A percentile compares a stretch with the other conserved stretches of the same genome.
Evolutionary conservation across 2,888 invertebrate species (phyloP).

Genomic region (Agriopis leucophaearia): DNA sequence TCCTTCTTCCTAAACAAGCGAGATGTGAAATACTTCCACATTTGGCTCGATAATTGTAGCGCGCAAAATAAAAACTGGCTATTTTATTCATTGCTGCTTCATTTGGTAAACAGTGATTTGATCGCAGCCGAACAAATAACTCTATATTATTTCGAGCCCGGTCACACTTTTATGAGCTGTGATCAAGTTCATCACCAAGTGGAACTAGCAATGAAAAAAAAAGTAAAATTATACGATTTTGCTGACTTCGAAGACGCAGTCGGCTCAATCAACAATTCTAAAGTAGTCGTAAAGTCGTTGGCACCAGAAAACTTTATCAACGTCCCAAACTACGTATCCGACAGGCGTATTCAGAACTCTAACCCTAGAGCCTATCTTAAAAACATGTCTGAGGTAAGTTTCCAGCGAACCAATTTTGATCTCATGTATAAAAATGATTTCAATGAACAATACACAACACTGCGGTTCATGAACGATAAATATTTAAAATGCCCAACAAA

Average conservation of each 20-base stretch:
- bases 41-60: not conserved
- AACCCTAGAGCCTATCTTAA: not conserved
- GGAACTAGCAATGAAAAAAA: not conserved
- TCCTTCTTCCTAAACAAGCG: not conserved
- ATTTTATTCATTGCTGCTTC: not conserved
- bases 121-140: not conserved
- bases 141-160: not conserved
- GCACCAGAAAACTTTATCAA: not conserved
- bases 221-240: not conserved
- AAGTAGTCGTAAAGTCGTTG: not conserved
- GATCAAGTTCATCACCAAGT: constrained; percentile 2
- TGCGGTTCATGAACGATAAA: not conserved
- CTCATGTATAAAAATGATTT: not conserved
- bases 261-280: not conserved
- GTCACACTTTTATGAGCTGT: constrained; percentile 1
- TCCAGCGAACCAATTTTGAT: not conserved
- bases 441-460: not conserved
- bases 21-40: not conserved
- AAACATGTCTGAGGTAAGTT: not conserved
- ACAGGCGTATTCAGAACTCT: not conserved
- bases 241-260: not conserved
- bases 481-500: not conserved
- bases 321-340: not conserved
- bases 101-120: not conserved
- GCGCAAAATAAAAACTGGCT: not conserved